Percentiles rank a stretch among this genome's conserved stretches.
Evolutionary conservation across 2,888 invertebrate genomes (phyloP).

Genomic region (Xiphydria camelus): DNA sequence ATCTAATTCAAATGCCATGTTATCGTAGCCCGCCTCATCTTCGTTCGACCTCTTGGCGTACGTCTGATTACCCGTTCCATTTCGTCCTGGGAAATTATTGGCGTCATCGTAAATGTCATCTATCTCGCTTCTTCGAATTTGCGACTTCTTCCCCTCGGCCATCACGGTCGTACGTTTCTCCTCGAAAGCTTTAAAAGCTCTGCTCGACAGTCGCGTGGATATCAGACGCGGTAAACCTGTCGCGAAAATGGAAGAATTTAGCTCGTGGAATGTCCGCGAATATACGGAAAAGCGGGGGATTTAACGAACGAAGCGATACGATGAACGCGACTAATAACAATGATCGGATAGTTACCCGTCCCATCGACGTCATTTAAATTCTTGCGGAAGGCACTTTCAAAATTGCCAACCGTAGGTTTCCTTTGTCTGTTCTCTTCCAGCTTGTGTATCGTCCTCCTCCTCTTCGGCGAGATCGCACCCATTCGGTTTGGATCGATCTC

Average conservation of each 20-base stretch:
- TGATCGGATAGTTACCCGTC: not conserved
- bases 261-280: too few species aligned
- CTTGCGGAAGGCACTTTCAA: constrained; percentile 38
- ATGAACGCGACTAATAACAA: not conserved
- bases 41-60: not conserved
- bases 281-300: too few species aligned
- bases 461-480: constrained; percentile 74
- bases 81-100: not conserved
- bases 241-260: not conserved
- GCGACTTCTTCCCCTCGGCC: constrained; percentile 77
- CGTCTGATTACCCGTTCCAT: not conserved
- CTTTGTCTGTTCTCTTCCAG: constrained; percentile 83
- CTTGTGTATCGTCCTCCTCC: constrained; percentile 85
- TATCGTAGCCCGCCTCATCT: not conserved
- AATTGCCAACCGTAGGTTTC: constrained; percentile 69
- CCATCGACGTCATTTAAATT: constrained; percentile 29
- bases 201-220: constrained; percentile 15
- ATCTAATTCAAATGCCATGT: not conserved
- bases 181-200: constrained; percentile 71
- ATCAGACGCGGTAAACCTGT: constrained; percentile 63
- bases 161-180: constrained; percentile 81
- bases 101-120: constrained; percentile 68
- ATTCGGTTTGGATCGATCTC: constrained; percentile 84
- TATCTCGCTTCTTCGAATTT: constrained; percentile 81
- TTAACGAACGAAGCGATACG: too few species aligned